A percentile compares a stretch with the other conserved stretches of the same genome.
Evolutionary conservation across 2,797 vertebrate species (phyloP).

Genomic region (Zalophus californianus): DNA sequence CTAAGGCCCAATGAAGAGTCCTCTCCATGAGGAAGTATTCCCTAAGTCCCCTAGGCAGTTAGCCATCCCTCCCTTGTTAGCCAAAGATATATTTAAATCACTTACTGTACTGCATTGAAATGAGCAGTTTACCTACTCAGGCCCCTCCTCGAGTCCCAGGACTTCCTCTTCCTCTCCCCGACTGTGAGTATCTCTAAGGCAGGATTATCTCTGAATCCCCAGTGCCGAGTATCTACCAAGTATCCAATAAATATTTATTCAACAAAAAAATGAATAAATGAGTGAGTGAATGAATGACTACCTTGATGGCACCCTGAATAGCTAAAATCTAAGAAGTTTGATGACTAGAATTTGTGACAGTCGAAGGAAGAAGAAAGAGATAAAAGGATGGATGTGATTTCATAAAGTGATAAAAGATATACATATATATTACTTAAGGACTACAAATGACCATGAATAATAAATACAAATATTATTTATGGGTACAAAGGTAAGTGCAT

Average conservation of each 20-base stretch:
- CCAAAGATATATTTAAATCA: not conserved
- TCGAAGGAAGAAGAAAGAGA: constrained; percentile 72
- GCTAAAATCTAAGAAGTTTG: not conserved
- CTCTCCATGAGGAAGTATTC: not conserved
- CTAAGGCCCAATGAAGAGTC: not conserved
- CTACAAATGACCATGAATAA: constrained; percentile 79
- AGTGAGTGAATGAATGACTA: constrained; percentile 41
- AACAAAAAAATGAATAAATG: constrained; percentile 16
- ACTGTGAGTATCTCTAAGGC: not conserved
- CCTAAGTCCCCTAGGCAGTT: not conserved
- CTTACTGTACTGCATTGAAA: not conserved
- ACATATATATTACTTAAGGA: constrained; percentile 71
- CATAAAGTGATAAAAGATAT: constrained; percentile 80
- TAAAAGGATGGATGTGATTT: constrained; percentile 80
- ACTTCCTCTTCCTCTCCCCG: not conserved
- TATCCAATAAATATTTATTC: constrained; percentile 19
- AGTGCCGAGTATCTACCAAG: not conserved
- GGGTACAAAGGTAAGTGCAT: constrained; percentile 72
- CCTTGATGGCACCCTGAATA: constrained; percentile 48
- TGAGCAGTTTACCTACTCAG: not conserved
- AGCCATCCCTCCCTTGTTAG: not conserved
- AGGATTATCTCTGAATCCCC: not conserved
- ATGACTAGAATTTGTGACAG: constrained; percentile 54
- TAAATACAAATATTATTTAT: constrained; percentile 80
- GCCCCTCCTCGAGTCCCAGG: not conserved